phyloP scores from a whole-genome alignment of 2,797 vertebrate genomes.

The Emys orbicularis region DNA sequence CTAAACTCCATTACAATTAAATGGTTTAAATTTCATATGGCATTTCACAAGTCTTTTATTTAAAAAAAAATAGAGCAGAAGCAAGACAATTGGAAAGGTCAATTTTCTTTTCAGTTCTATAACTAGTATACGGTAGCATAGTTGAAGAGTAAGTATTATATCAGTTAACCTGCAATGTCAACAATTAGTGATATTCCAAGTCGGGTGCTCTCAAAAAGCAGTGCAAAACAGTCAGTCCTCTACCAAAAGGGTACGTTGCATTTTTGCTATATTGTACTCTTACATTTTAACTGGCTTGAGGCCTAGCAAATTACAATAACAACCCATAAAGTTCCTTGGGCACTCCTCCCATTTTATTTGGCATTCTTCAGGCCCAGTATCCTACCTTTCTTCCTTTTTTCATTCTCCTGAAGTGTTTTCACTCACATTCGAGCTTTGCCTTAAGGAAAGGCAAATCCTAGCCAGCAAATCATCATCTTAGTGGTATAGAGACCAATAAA shows the following conservation, averaged over 20 bases:
- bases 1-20: not conserved
- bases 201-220: not conserved
- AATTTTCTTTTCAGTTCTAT: not conserved
- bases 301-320: not conserved
- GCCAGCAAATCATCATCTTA: not conserved
- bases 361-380: not conserved
- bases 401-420: not conserved
- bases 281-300: not conserved
- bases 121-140: not conserved
- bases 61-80: not conserved
- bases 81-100: not conserved
- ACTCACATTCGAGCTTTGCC: not conserved
- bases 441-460: not conserved
- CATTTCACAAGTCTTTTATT: not conserved
- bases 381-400: fast-evolving
- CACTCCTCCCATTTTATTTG: not conserved
- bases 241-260: not conserved
- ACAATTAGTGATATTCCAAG: not conserved
- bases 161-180: not conserved
- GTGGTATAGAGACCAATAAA: not conserved
- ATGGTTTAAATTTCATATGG: not conserved
- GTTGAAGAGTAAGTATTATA: not conserved
- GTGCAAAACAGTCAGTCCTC: not conserved
- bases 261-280: not conserved
- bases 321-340: not conserved